These are phyloP conservation scores for Chionodraco myersi DNA, from an alignment of 2,113 vertebrate genomes.

Conservation along the genomic window DNA sequence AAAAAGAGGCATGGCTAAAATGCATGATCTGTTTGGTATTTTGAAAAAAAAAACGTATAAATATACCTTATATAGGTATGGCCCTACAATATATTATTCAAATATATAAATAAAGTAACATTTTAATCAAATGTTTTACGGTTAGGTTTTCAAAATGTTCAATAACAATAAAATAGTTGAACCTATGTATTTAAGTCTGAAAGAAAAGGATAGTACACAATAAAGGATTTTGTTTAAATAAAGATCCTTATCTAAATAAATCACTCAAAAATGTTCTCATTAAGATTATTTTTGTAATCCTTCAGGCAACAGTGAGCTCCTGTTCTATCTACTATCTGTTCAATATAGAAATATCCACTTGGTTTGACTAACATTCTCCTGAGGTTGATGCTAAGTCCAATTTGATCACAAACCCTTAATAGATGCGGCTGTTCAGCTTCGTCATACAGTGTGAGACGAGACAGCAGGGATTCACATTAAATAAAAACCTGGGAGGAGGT, in stretches of 20 bases:
- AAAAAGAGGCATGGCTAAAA: no score
- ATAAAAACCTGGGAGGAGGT: conserved; percentile 10
- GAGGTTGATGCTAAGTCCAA: background rate
- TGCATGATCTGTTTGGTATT: no score
- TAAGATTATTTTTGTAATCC: background rate
- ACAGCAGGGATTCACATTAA: background rate
- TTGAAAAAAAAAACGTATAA: no score
- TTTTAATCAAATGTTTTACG: background rate
- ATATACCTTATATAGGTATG: no score
- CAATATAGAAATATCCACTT: background rate
- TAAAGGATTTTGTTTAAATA: background rate
- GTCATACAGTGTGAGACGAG: conserved; percentile 10
- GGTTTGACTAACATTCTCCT: background rate
- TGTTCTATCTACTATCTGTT: background rate
- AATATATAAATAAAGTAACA: background rate
- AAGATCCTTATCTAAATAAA: conserved; percentile 1
- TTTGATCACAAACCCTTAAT: conserved; percentile 2
- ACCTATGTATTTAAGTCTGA: background rate
- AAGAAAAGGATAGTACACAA: background rate
- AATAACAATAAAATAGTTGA: background rate
- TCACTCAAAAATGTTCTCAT: conserved; percentile 6
- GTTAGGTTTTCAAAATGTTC: background rate
- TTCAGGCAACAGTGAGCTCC: no score
- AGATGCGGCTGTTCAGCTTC: background rate
- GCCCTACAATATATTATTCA: no score